Evolutionary conservation across 2,888 invertebrate genomes (phyloP), one percentile per base, ranked within the genome.

Genomic region (Portevinia maculata): DNA sequence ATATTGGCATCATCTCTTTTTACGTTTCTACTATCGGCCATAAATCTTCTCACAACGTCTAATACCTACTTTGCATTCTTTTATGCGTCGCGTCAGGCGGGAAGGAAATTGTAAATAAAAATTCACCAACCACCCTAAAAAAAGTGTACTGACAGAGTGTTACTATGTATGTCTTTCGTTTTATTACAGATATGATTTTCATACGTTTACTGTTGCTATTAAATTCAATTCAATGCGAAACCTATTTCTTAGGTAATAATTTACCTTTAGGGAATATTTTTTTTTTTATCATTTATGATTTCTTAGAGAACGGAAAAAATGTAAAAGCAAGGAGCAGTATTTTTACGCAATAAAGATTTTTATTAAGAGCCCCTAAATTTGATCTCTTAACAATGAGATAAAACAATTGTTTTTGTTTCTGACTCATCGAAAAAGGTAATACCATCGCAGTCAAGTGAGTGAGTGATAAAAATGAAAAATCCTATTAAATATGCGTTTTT

Each of bases 231-330:
- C 71, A 64, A 71, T 50, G 71, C 37, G 64, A 64, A 78, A 71
- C 71, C 78, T 78, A 78, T 78, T 78, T 78, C 71, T 71, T 78
- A 57, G 78, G 71, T 59, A 78, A 78, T 78, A 78, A 78, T 71
- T 78, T 71, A 71, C 64, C 71, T 78, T 64, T 57, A 44, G 78
- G 71, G 55, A 71, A 34, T 19, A 44, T 44, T 60, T 21, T 53
- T 46, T 37, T 46, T 32, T 37, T 17, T 46, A n/a, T 76, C 48
- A 48, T 78, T 78, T 78, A 78, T 64, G 71, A 62, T 55, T 62
- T 46, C 46, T 69, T 60, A 39, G 50, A 52, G 64, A 50, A 32
- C 13, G 41, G 17, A 32, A 34, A 62, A 30, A 37, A 46, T 7
- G 11, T 30, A 32, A 24, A 67, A 52, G 30, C 37, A 46, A 13